A percentile compares a stretch with the other conserved stretches of the same genome.
Evolutionary conservation across 2,797 vertebrate species (phyloP).

Genomic region (Pangasius krempfi): DNA sequence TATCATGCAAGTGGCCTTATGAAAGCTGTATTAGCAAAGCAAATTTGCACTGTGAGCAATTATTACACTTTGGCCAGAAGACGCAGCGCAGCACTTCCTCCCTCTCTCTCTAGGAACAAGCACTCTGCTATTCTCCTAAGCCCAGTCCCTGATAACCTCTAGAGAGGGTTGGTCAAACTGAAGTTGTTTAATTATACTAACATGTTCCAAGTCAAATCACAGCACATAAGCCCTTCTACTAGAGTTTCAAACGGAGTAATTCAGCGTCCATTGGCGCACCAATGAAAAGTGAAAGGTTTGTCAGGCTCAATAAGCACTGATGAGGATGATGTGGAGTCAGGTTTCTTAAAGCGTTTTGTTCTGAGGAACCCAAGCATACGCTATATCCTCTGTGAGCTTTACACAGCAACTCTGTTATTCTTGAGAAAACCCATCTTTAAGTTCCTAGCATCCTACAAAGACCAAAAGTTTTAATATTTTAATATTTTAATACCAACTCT

Average conservation of each 20-base stretch:
- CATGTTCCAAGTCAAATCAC: not conserved
- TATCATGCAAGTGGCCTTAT: constrained; percentile 36
- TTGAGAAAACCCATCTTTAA: not conserved
- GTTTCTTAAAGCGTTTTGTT: constrained; percentile 22
- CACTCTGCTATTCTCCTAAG: not conserved
- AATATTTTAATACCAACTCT: not conserved
- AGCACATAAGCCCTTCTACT: not conserved
- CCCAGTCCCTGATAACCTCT: not conserved
- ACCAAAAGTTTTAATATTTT: not conserved
- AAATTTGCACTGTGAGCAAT: constrained; percentile 9
- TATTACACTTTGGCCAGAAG: not conserved
- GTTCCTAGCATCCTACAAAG: not conserved
- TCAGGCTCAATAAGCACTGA: not conserved
- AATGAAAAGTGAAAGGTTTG: not conserved
- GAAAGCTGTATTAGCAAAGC: constrained; percentile 40
- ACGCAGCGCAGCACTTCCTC: not conserved
- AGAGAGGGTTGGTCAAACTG: not conserved
- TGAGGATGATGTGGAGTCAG: constrained; percentile 17
- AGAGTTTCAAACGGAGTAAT: not conserved
- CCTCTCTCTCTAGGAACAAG: not conserved
- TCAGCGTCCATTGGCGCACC: not conserved
- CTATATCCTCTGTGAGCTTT: not conserved
- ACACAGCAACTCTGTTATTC: not conserved
- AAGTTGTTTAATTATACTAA: not conserved
- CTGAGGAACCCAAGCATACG: not conserved